phyloP scores from a whole-genome alignment of 2,113 vertebrate genomes.

The Erythrolamprus reginae region DNA sequence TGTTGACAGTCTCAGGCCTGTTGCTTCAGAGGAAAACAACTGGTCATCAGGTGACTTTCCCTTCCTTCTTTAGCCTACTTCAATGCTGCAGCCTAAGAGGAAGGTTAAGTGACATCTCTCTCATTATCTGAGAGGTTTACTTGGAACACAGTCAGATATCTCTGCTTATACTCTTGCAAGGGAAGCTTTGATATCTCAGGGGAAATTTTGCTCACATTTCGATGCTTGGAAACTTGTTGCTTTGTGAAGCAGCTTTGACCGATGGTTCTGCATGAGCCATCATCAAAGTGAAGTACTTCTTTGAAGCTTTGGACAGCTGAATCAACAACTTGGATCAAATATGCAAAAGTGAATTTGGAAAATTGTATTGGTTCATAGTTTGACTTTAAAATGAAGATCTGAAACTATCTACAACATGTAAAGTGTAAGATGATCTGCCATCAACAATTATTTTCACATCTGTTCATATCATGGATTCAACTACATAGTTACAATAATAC shows the following conservation, averaged over 20 bases:
- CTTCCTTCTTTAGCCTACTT: not conserved
- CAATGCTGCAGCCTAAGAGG: not conserved
- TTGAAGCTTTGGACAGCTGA: not conserved
- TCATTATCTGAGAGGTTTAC: not conserved
- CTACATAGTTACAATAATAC: constrained; percentile 14
- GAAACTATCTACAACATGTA: not conserved
- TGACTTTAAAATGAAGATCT: not conserved
- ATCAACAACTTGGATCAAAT: not conserved
- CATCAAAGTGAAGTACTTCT: not conserved
- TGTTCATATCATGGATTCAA: not conserved
- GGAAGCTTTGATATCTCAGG: not conserved
- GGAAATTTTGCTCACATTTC: not conserved
- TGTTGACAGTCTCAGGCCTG: not conserved
- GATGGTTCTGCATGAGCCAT: not conserved
- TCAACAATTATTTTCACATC: not conserved
- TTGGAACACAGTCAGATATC: not conserved
- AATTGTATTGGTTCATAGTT: not conserved
- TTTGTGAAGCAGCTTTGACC: not conserved
- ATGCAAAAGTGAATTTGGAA: not conserved
- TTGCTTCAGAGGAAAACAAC: not conserved
- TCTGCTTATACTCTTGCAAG: not conserved
- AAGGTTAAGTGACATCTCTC: not conserved
- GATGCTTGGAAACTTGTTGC: not conserved
- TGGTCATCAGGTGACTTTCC: not conserved
- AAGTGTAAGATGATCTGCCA: not conserved